Percentiles rank a stretch among this genome's conserved stretches.
Evolutionary conservation across 2,797 vertebrate genomes (phyloP).

Genomic region (Argentina silus): DNA sequence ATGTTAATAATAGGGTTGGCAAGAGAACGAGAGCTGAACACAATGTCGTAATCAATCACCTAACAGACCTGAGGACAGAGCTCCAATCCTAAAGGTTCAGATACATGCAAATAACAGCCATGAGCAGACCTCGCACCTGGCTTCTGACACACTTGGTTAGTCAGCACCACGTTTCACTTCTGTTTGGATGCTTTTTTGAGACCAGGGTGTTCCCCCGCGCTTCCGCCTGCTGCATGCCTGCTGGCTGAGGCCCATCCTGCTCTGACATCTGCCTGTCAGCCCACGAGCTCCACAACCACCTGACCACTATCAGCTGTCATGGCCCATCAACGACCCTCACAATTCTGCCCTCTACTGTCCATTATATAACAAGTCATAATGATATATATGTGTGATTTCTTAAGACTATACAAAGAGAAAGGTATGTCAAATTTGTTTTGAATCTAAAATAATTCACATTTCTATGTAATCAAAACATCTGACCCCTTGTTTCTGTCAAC

Average conservation of each 20-base stretch:
- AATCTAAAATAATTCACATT: not conserved
- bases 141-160: slow-evolving; percentile 53
- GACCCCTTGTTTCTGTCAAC: too few relatives aligned
- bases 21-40: slow-evolving; percentile 27
- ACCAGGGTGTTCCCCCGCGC: slow-evolving; percentile 48
- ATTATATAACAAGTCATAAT: slow-evolving; percentile 26
- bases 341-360: slow-evolving; percentile 39
- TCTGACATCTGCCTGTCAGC: slow-evolving; percentile 52
- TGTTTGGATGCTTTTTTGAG: slow-evolving; percentile 39
- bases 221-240: slow-evolving; percentile 54
- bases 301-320: slow-evolving; percentile 6
- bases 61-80: not conserved
- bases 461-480: too few relatives aligned
- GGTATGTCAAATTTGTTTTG: slow-evolving; percentile 41
- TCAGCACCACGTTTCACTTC: slow-evolving; percentile 63
- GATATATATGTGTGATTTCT: not conserved
- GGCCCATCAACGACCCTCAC: slow-evolving; percentile 21
- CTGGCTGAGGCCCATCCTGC: slow-evolving; percentile 50
- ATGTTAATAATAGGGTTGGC: not conserved
- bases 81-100: slow-evolving; percentile 38
- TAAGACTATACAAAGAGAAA: slow-evolving; percentile 15
- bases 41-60: slow-evolving; percentile 24
- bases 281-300: slow-evolving; percentile 23
- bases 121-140: slow-evolving; percentile 60
- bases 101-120: slow-evolving; percentile 55